These are phyloP conservation scores for Ophion obscuratus DNA, from an alignment of 2,888 invertebrate genomes.

Conservation along the genomic window DNA sequence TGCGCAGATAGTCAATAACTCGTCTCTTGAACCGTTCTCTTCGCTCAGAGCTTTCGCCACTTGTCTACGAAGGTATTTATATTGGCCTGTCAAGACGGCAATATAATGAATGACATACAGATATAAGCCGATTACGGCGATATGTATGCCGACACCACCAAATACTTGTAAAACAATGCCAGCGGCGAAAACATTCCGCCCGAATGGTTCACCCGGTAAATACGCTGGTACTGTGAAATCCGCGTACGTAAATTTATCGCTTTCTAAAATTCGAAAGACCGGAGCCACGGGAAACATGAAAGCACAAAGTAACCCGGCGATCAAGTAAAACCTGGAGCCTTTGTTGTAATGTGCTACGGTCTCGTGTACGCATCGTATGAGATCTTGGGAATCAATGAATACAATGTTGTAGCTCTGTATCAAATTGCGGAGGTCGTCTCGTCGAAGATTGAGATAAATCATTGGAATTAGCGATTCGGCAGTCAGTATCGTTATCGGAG, in stretches of 20 bases:
- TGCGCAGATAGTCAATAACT: neutral
- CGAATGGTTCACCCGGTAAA: slow-evolving; percentile 67
- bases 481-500: slow-evolving; percentile 56
- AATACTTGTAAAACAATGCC: slow-evolving; percentile 61
- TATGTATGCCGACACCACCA: slow-evolving; percentile 44
- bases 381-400: slow-evolving; percentile 52
- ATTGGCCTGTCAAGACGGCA: slow-evolving; percentile 70
- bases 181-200: slow-evolving; percentile 50
- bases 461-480: slow-evolving; percentile 55
- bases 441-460: neutral
- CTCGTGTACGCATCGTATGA: slow-evolving; percentile 36
- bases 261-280: slow-evolving; percentile 51
- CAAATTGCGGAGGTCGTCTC: slow-evolving; percentile 32
- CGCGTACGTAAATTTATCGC: slow-evolving; percentile 63
- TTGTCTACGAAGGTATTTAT: slow-evolving; percentile 66
- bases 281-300: slow-evolving; percentile 64
- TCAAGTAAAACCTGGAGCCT: slow-evolving; percentile 65
- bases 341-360: slow-evolving; percentile 63
- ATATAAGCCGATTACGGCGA: slow-evolving; percentile 70
- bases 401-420: slow-evolving; percentile 66
- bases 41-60: slow-evolving; percentile 60
- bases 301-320: slow-evolving; percentile 30
- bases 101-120: slow-evolving; percentile 71
- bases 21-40: slow-evolving; percentile 9
- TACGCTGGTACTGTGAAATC: slow-evolving; percentile 70